These are phyloP conservation scores for Poecilia latipinna DNA, from an alignment of 2,113 vertebrate species.

Conservation along the genomic window DNA sequence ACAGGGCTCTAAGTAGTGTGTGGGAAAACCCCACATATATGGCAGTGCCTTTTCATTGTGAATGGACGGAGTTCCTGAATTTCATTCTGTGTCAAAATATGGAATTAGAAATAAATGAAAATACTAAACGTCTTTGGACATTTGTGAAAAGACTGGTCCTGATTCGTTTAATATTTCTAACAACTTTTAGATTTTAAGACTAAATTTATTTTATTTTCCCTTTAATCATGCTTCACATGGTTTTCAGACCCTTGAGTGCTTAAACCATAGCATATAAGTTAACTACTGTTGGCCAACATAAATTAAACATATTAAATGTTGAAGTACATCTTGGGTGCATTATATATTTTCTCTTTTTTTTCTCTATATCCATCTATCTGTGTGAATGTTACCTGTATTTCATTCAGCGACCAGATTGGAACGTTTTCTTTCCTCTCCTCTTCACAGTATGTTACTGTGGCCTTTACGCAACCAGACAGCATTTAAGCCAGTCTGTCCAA, in stretches of 20 bases:
- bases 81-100: not conserved
- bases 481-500: not conserved
- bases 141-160: not conserved
- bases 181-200: not conserved
- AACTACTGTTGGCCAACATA: too few relatives aligned
- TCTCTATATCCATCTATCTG: not conserved
- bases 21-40: too few relatives aligned
- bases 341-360: not conserved
- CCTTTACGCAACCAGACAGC: not conserved
- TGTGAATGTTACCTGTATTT: not conserved
- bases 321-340: not conserved
- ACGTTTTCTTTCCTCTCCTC: not conserved
- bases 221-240: conserved; percentile 3
- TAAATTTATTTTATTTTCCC: not conserved
- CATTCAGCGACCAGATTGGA: too few relatives aligned
- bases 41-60: too few relatives aligned
- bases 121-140: not conserved
- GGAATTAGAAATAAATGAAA: not conserved
- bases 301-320: too few relatives aligned
- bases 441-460: not conserved
- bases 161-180: not conserved
- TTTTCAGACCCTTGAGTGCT: not conserved
- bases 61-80: too few relatives aligned
- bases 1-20: too few relatives aligned
- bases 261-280: not conserved